Evolutionary conservation across 2,113 vertebrate genomes (phyloP).

Genomic region (Zootoca vivipara): DNA sequence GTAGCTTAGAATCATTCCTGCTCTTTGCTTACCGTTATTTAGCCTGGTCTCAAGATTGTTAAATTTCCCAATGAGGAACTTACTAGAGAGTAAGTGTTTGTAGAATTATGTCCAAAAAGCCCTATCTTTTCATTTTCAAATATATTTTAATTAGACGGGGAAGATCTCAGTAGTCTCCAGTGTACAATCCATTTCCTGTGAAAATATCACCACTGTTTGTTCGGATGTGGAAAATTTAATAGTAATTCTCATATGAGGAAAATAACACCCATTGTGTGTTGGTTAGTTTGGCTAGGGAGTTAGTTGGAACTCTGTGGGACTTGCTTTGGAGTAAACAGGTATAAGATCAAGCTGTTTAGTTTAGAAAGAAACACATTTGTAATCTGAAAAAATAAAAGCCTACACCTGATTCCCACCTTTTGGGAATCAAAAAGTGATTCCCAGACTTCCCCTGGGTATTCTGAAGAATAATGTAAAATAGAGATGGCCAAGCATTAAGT

Average conservation of each 20-base stretch:
- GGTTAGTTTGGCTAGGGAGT: conserved; percentile 2
- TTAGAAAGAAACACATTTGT: background rate
- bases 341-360: background rate
- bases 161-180: background rate
- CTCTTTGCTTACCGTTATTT: background rate
- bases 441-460: no score
- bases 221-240: conserved; percentile 5
- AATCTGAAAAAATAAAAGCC: background rate
- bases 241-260: background rate
- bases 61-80: background rate
- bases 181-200: background rate
- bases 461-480: background rate
- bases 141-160: background rate
- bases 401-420: background rate
- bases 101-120: background rate
- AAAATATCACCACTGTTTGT: conserved; percentile 13
- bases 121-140: background rate
- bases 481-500: background rate
- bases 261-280: conserved; percentile 1
- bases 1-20: background rate
- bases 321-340: background rate
- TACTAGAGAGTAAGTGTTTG: background rate
- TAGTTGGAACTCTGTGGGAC: background rate
- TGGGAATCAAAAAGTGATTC: no score
- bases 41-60: background rate